Conservation (phyloP, 2,888 invertebrate species). For the Galerucella calmariensis region DNA sequence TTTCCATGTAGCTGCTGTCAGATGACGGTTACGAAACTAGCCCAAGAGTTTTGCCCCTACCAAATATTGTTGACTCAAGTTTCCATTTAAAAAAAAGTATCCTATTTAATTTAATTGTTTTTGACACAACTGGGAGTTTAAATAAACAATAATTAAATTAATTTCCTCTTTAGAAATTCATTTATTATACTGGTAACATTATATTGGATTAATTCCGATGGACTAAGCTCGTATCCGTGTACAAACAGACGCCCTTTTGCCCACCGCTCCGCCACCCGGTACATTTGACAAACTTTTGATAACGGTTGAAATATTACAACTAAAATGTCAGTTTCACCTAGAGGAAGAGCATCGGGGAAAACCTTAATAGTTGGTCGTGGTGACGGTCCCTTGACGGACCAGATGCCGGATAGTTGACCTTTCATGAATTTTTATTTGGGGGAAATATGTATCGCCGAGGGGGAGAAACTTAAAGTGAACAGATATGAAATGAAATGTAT, state of each 20-base stretch:
- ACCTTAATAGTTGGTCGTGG: slow-evolving; percentile 20
- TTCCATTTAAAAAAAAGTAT: no score
- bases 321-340: slow-evolving; percentile 60
- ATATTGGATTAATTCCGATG: not conserved
- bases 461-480: slow-evolving; percentile 17
- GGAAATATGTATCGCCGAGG: slow-evolving; percentile 25
- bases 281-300: slow-evolving; percentile 62
- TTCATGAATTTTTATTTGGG: slow-evolving; percentile 37
- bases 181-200: no score
- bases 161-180: no score
- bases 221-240: not conserved
- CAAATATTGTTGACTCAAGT: no score
- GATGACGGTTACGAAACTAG: no score
- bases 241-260: not conserved
- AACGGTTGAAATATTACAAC: slow-evolving; percentile 62
- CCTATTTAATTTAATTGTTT: no score
- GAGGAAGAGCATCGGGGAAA: slow-evolving; percentile 33
- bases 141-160: no score
- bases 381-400: slow-evolving; percentile 32
- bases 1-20: no score
- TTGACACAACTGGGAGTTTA: no score
- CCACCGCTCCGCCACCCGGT: slow-evolving; percentile 49
- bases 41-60: no score
- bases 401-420: slow-evolving; percentile 36
- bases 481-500: slow-evolving; percentile 16